Evolutionary conservation across 35 echinoderm and acorn worm genomes (phyloP), one percentile per base, ranked within the genome.

Genomic region (Eucidaris tribuloides): DNA sequence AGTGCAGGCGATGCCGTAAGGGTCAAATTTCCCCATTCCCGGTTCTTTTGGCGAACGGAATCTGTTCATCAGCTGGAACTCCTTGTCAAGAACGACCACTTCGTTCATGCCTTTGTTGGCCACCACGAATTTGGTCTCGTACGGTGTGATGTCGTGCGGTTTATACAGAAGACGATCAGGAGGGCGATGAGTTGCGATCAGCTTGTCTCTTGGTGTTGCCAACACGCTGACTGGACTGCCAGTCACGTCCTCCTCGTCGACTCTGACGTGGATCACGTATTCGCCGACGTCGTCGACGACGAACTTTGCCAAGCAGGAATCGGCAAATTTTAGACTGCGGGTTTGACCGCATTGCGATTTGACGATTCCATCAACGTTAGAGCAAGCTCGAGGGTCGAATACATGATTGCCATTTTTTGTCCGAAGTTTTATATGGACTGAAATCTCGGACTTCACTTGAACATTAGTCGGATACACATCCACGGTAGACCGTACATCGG

Each of bases 1-100:
- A 46, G 81, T 80, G 79, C 31, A 89, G 35, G 79, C 87, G 6
- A 89, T 62, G 4, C 79, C 43, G 58, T 89, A 89, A 15, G 87
- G 87, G 6, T 83, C 20, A 34, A 82, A 71, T 23, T 44, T 19
- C 6, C n/a, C 5, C 36, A 74, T 5, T 74, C 28, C 36, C 29
- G 34, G 68, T n/a, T 44, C 68, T n/a, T n/a, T 35, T 44, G 68
- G 68, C 7, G 38, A 19, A n/a, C 38, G 41, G 41, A 74, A 74
- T 19, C 44, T 74, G 2, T 40, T 40, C 38, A 74, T 40, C 17
- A 5, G 68, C 7, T 74, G 38, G 34, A 74, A 74, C 41, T 74
- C 28, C 11, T 74, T 74, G 68, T 74, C 68, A 33, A 74, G 38
- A 22, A 74, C 44, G 68, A 74, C 2, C 30, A 74, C 68, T 44